Percentiles rank a stretch among this genome's conserved stretches.
phyloP scores from a whole-genome alignment of 2,113 vertebrate genomes.

The Erythrocercus mccallii region DNA sequence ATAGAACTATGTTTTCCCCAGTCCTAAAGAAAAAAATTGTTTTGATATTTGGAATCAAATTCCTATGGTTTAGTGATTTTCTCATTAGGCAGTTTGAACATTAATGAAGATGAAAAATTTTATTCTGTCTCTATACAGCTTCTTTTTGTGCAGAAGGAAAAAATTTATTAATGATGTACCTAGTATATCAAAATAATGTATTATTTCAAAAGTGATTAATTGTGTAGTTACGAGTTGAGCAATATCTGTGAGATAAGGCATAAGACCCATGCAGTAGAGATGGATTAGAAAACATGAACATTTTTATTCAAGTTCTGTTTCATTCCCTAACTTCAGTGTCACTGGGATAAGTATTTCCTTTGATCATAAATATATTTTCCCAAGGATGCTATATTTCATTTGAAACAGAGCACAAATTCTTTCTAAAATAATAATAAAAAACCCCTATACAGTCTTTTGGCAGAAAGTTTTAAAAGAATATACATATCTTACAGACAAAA shows the following conservation, averaged over 20 bases:
- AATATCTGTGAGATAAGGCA: background rate
- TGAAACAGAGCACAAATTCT: slow-evolving; percentile 24
- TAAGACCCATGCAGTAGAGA: background rate
- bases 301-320: slow-evolving; percentile 1
- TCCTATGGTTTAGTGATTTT: background rate
- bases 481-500: background rate
- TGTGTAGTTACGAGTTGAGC: background rate
- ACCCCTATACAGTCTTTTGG: background rate
- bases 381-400: slow-evolving; percentile 31
- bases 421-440: background rate
- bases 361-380: slow-evolving; percentile 36
- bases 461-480: slow-evolving; percentile 20
- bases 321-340: background rate
- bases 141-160: background rate
- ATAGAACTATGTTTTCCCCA: background rate
- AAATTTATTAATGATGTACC: background rate
- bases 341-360: slow-evolving; percentile 18
- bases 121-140: background rate
- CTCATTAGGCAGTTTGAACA: background rate
- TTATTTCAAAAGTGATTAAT: background rate
- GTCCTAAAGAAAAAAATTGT: background rate
- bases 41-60: background rate
- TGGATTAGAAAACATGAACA: background rate
- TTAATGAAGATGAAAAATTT: background rate
- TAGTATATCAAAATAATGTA: background rate